phyloP scores from a whole-genome alignment of 2,797 vertebrate genomes.

The Ptychadena robeensis region DNA sequence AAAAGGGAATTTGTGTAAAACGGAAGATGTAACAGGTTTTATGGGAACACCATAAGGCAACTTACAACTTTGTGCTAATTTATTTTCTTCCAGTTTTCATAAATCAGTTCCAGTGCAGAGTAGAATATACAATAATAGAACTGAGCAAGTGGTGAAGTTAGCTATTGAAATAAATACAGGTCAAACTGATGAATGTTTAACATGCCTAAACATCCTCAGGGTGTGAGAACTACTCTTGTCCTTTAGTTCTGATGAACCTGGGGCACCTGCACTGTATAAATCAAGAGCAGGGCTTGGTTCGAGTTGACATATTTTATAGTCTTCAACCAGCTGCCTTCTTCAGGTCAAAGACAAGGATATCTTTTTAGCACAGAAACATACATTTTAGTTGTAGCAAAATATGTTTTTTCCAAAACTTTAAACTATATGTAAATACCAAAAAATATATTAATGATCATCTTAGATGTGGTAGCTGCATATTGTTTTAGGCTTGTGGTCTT shows the following conservation, averaged over 20 bases:
- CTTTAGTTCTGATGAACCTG: not conserved
- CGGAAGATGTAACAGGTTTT: no score
- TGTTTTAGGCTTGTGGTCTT: no score
- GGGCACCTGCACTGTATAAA: slow-evolving; percentile 51
- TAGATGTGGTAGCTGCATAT: no score
- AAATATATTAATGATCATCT: no score
- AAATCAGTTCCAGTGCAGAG: no score
- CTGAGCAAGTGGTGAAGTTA: not conserved
- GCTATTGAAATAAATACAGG: not conserved
- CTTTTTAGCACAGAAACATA: slow-evolving; percentile 34
- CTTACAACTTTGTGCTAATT: no score
- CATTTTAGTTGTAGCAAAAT: slow-evolving; percentile 37
- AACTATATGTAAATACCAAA: no score
- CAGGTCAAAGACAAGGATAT: slow-evolving; percentile 40
- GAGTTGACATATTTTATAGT: slow-evolving; percentile 30
- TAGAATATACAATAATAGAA: not conserved
- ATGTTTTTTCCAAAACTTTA: not conserved
- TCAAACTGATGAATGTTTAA: not conserved
- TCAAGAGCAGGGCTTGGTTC: slow-evolving; percentile 15
- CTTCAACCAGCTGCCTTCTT: not conserved
- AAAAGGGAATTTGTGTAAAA: no score
- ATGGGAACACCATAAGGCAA: no score
- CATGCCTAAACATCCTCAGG: not conserved
- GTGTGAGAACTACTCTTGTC: slow-evolving; percentile 5
- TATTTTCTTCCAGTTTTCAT: no score